phyloP scores from a whole-genome alignment of 2,113 vertebrate species.

The Lipophrys pholis region DNA sequence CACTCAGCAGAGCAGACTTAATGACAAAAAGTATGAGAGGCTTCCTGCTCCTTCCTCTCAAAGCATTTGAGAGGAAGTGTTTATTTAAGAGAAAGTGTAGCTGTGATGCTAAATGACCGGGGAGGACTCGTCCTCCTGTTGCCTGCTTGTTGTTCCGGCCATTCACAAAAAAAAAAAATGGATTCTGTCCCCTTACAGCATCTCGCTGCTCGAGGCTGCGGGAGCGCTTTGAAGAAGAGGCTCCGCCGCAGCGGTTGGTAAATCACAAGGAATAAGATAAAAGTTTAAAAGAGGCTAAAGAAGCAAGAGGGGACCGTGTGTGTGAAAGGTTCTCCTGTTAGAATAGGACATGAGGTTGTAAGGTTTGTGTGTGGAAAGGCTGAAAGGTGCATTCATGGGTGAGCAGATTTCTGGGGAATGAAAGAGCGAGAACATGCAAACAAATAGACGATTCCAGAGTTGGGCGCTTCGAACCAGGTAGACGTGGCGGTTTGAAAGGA shows the following conservation, averaged over 20 bases:
- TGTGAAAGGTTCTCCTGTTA: slow-evolving; percentile 24
- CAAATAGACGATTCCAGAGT: slow-evolving; percentile 43
- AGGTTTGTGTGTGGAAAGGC: slow-evolving; percentile 27
- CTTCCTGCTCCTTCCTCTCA: slow-evolving; percentile 17
- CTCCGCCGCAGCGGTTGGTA: slow-evolving; percentile 22
- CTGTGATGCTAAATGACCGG: slow-evolving; percentile 21
- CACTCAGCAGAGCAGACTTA: slow-evolving; percentile 3
- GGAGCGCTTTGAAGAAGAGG: slow-evolving; percentile 56
- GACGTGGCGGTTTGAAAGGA: slow-evolving; percentile 18
- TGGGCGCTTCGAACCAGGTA: slow-evolving; percentile 40
- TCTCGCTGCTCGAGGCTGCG: slow-evolving; percentile 30
- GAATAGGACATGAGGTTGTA: slow-evolving; percentile 30
- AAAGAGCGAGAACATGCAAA: slow-evolving; percentile 27
- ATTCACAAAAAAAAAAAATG: slow-evolving; percentile 40
- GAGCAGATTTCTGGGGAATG: slow-evolving; percentile 44
- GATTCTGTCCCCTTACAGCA: slow-evolving; percentile 47
- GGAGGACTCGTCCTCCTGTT: slow-evolving; percentile 19
- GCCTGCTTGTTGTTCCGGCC: slow-evolving; percentile 36
- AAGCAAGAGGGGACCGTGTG: slow-evolving; percentile 26
- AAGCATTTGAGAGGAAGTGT: slow-evolving; percentile 21
- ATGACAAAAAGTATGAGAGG: slow-evolving; percentile 8
- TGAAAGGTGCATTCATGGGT: slow-evolving; percentile 38
- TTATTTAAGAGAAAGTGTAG: slow-evolving; percentile 34
- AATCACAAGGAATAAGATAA: slow-evolving; percentile 58
- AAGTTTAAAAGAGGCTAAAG: slow-evolving; percentile 42